Percentiles rank a stretch among this genome's conserved stretches.
Evolutionary conservation across 2,797 vertebrate species (phyloP).

Genomic region (Acridotheres tristis): DNA sequence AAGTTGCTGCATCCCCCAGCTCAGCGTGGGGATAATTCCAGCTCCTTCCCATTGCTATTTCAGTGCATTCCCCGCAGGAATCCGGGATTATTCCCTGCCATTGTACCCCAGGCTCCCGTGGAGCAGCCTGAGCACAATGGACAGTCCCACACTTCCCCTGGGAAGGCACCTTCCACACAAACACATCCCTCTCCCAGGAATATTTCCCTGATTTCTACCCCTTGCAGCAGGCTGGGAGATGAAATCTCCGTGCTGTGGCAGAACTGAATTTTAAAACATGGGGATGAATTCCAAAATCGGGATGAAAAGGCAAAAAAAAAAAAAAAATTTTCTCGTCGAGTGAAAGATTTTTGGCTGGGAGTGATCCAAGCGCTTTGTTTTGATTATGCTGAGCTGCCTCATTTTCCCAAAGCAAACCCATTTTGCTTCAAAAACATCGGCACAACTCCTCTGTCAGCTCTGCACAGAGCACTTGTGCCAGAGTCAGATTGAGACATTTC

Average conservation of each 20-base stretch:
- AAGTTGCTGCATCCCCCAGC: neutral
- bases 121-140: constrained; percentile 37
- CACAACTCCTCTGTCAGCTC: neutral
- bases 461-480: accelerated
- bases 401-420: neutral
- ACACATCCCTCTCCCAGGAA: neutral
- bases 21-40: neutral
- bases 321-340: neutral
- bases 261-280: neutral
- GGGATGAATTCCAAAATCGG: constrained; percentile 2
- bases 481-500: constrained; percentile 12
- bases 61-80: neutral
- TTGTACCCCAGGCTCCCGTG: neutral
- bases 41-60: neutral
- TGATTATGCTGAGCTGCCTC: neutral
- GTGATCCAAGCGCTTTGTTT: neutral
- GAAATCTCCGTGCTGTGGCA: constrained; percentile 22
- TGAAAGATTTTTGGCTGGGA: neutral
- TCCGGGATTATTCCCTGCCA: neutral
- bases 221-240: neutral
- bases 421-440: neutral
- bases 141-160: neutral
- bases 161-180: constrained; percentile 40
- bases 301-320: neutral
- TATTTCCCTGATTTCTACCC: neutral